Conservation (phyloP, 2,113 vertebrate species). For the Thermophis baileyi region DNA sequence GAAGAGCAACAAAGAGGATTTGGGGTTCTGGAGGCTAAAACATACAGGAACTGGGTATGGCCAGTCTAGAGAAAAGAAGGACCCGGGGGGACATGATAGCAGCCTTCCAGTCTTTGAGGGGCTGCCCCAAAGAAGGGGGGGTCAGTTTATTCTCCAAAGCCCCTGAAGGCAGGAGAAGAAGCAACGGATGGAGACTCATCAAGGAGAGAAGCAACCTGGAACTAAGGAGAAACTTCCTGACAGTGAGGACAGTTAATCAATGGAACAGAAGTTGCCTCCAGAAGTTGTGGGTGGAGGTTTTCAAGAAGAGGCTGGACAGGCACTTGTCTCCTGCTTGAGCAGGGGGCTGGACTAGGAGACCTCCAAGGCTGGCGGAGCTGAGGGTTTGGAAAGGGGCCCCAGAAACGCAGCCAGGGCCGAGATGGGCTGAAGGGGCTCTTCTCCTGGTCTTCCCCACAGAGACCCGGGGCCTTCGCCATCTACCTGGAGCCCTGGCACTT, state of each 20-base stretch:
- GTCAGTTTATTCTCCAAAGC: too few relatives aligned
- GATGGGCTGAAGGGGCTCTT: not conserved
- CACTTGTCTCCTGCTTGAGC: not conserved
- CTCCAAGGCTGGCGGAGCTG: not conserved
- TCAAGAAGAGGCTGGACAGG: not conserved
- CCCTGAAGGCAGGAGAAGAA: too few relatives aligned
- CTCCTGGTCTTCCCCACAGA: constrained; percentile 65
- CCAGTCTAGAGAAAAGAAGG: not conserved
- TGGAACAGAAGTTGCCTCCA: too few relatives aligned
- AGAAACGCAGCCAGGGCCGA: not conserved
- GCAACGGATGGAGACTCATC: too few relatives aligned
- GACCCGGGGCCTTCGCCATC: constrained; percentile 95
- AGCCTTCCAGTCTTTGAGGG: not conserved
- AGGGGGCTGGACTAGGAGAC: too few relatives aligned
- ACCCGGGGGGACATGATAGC: not conserved
- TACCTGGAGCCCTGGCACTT: constrained; percentile 96
- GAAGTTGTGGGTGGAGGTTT: too few relatives aligned
- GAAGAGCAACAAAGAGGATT: not conserved
- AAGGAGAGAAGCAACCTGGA: not conserved
- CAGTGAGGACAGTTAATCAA: too few relatives aligned
- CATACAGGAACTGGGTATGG: not conserved
- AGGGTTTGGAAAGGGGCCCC: not conserved
- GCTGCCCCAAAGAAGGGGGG: not conserved
- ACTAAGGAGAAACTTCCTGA: not conserved
- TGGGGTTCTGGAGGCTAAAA: too few relatives aligned